Evolutionary conservation across 2,797 vertebrate species (phyloP).

Genomic region (Hyperoplus immaculatus): DNA sequence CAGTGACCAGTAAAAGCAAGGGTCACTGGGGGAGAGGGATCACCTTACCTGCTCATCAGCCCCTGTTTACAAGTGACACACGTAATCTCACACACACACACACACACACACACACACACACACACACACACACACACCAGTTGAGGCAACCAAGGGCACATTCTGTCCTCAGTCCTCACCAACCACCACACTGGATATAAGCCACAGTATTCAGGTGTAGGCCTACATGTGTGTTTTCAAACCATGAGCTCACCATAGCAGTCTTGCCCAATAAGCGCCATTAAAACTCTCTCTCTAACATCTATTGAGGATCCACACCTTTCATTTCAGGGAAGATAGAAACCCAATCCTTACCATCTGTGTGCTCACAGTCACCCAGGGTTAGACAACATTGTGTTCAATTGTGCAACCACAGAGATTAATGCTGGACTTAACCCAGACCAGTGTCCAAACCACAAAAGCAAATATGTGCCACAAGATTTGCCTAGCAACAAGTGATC

Average conservation of each 20-base stretch:
- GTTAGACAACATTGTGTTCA: background rate
- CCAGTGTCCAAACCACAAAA: conserved; percentile 20
- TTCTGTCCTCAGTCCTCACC: conserved; percentile 57
- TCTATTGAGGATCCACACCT: background rate
- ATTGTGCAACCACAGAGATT: conserved; percentile 9
- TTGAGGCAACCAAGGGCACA: conserved; percentile 46
- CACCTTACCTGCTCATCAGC: conserved; percentile 67
- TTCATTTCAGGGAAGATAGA: conserved; percentile 3
- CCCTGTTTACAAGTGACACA: conserved; percentile 72
- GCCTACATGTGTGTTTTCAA: background rate
- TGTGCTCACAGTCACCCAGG: conserved; percentile 3
- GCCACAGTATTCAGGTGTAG: conserved; percentile 14
- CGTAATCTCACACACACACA: conserved; percentile 22
- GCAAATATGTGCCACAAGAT: background rate
- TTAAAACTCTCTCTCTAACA: background rate
- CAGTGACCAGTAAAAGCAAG: conserved; percentile 40
- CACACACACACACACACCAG: conserved; percentile 10
- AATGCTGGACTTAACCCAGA: conserved; percentile 23
- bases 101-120: conserved; percentile 29
- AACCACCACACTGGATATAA: conserved; percentile 2
- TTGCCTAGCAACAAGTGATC: conserved; percentile 69
- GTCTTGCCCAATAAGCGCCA: background rate
- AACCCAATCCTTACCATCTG: background rate
- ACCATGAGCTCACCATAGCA: background rate
- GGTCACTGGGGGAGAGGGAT: conserved; percentile 40